Evolutionary conservation across 1,140 invertebrate species (phyloP).

Genomic region (Drosophila jambulina): DNA sequence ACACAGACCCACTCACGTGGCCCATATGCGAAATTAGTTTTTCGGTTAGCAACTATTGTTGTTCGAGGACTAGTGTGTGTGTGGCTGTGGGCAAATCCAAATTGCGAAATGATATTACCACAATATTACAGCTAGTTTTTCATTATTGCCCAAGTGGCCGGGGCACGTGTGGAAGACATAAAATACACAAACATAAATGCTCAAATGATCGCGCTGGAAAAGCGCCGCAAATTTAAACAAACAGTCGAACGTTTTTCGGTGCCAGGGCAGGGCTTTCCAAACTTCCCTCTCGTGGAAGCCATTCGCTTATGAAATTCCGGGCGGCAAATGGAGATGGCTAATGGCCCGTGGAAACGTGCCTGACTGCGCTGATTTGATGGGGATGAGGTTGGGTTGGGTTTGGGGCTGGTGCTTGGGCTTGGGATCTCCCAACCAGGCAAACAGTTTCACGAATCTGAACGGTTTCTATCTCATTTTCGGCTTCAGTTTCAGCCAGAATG

Average conservation of each 20-base stretch:
- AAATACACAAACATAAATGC: conserved; percentile 54
- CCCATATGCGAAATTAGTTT: conserved; percentile 58
- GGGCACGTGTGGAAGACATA: conserved; percentile 56
- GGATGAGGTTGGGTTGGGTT: background rate
- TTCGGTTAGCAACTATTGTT: conserved; percentile 47
- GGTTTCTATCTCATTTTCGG: background rate
- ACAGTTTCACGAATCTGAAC: conserved; percentile 25
- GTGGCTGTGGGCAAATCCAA: conserved; percentile 53
- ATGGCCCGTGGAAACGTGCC: conserved; percentile 61
- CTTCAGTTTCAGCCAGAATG: background rate
- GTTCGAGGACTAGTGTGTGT: conserved; percentile 11
- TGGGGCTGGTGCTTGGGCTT: background rate
- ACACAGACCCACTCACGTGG: conserved; percentile 5
- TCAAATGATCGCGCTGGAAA: conserved; percentile 46
- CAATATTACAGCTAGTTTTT: conserved; percentile 66
- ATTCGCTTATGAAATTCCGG: conserved; percentile 6
- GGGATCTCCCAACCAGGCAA: conserved; percentile 20
- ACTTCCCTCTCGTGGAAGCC: background rate
- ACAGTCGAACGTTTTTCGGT: conserved; percentile 20
- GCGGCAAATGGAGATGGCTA: conserved; percentile 28
- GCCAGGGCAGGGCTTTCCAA: conserved; percentile 3
- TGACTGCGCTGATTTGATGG: conserved; percentile 52
- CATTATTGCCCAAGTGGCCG: conserved; percentile 39
- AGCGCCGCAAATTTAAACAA: conserved; percentile 50
- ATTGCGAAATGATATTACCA: conserved; percentile 75